A percentile compares a stretch with the other conserved stretches of the same genome.
phyloP scores from a whole-genome alignment of 2,888 invertebrate genomes.

The Linnaemya vulpina region DNA sequence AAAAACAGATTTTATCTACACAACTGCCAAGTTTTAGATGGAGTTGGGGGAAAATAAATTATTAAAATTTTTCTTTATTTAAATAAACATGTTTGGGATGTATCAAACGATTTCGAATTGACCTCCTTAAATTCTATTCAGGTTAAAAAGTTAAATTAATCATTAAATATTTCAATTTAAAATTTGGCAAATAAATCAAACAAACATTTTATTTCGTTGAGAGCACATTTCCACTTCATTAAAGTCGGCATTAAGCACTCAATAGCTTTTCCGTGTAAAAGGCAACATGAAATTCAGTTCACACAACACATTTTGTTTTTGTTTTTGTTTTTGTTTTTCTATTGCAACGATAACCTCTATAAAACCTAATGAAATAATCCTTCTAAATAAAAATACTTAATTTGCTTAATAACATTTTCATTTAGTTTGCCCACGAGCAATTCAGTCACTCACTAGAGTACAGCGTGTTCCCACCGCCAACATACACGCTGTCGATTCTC shows the following conservation, averaged over 20 bases:
- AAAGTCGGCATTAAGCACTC: not conserved
- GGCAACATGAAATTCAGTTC: constrained; percentile 17
- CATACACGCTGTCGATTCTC: not conserved
- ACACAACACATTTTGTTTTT: constrained; percentile 17
- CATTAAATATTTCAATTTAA: not conserved
- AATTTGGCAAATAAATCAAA: not conserved
- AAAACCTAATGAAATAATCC: constrained; percentile 24
- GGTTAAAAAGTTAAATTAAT: not conserved
- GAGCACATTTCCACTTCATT: not conserved
- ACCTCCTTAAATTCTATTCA: not conserved
- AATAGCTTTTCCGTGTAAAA: not conserved
- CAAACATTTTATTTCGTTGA: not conserved
- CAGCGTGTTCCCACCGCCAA: constrained; percentile 30
- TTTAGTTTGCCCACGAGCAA: constrained; percentile 16
- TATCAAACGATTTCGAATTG: not conserved
- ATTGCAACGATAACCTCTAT: constrained; percentile 8
- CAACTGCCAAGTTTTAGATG: not conserved
- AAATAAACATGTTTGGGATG: not conserved
- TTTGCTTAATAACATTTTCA: constrained; percentile 60
- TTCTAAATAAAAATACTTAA: constrained; percentile 34
- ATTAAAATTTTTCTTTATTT: not conserved
- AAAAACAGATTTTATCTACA: not conserved
- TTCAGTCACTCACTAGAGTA: not conserved
- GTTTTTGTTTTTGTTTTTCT: constrained; percentile 2
- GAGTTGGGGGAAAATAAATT: not conserved